Evolutionary conservation across 2,113 vertebrate genomes (phyloP), one percentile per base, ranked within the genome.

Genomic region (Smithornis capensis): DNA sequence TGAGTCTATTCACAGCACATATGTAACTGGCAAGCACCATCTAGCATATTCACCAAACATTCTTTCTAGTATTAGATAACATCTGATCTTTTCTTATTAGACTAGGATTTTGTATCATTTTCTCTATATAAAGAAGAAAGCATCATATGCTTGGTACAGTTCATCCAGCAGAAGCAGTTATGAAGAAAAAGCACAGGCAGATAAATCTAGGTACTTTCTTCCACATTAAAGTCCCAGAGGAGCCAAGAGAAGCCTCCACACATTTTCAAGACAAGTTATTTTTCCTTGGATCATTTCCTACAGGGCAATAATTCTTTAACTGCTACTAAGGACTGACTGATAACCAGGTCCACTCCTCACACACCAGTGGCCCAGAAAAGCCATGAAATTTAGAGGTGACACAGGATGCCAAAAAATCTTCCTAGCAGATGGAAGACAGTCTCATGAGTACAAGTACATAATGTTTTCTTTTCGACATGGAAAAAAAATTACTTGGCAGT

Each of bases 321-420:
- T 63, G 28, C 68, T 62, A 78, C 37, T 74, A 49, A 84, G 68
- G n/a, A n/a, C n/a, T n/a, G n/a, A n/a, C n/a, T n/a, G n/a, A n/a
- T n/a, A n/a, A n/a, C n/a, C n/a, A n/a, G n/a, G n/a, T n/a, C n/a
- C n/a, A n/a, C n/a, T n/a, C n/a, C n/a, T 56, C 31, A 94, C 17
- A 82, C 45, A 63, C 42, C 76, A 71, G 9, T 44, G 35, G 40
- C 56, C 50, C 69, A 84, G 24, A 84, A 89, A 55, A 78, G 49
- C 59, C 55, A 57, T 92, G 69, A 96, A 96, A 91, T 83, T 83
- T n/a, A 90, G n/a, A 92, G 74, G 89, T 56, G 28, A 90, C 84
- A 60, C 69, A 89, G 59, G 47, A 93, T 81, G 77, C 29, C 63
- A n/a, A 42, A 60, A 94, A 95, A 90, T 55, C 71, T 86, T 83